These are phyloP conservation scores for Alfaro cultratus DNA, from an alignment of 2,797 vertebrate genomes.

Conservation along the genomic window DNA sequence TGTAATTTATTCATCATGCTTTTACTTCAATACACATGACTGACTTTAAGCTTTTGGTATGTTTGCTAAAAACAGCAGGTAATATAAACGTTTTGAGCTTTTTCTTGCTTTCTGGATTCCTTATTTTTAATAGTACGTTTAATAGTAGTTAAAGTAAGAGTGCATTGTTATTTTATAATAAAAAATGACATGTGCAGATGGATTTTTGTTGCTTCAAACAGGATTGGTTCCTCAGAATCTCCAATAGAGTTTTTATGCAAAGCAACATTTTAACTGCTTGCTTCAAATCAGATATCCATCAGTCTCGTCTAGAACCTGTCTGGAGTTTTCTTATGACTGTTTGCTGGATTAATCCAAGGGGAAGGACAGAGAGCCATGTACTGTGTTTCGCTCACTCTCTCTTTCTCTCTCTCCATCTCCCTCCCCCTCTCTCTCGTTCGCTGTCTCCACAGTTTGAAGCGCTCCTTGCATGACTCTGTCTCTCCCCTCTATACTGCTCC, in stretches of 20 bases:
- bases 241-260: background rate
- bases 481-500: conserved; percentile 39
- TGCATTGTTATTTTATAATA: background rate
- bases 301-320: background rate
- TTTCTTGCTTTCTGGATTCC: background rate
- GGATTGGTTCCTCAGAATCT: background rate
- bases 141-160: background rate
- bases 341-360: conserved; percentile 1
- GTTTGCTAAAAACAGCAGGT: background rate
- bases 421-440: background rate
- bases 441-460: conserved; percentile 74
- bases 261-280: background rate
- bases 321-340: background rate
- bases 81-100: background rate
- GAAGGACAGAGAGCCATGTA: background rate
- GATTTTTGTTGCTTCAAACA: background rate
- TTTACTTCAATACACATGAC: background rate
- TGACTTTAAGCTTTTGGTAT: background rate
- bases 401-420: conserved; percentile 17
- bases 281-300: background rate
- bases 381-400: background rate
- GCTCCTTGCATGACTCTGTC: conserved; percentile 36
- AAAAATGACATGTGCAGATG: background rate
- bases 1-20: background rate
- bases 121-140: background rate